Evolutionary conservation across 2,113 vertebrate species (phyloP), one percentile per base, ranked within the genome.

Genomic region (Leuciscus idus): DNA sequence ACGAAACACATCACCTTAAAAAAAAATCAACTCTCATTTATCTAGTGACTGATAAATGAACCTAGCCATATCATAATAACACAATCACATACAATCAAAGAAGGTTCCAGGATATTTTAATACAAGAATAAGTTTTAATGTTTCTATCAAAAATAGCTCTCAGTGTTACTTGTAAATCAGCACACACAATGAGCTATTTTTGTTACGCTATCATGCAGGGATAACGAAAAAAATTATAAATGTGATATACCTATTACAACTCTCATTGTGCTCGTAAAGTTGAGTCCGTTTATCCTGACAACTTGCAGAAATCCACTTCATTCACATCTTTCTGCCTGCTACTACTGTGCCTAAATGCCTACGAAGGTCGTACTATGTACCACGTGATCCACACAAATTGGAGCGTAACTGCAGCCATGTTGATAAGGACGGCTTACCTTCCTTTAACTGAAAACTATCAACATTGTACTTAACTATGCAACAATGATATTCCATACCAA

Each of bases 191-290:
- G 0, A 10, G 19, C 15, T 52, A 59, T 26, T 26, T 5, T 9
- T 43, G 4, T n/a, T 39, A 26, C 10, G 19, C 7, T 36, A n/a
- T 15, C 66, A 73, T 39, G 28, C 48, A 72, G 4, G 17, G 4
- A 55, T 23, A 55, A 28, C 13, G 50, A 15, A 5, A 43, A 26
- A 52, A 83, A 1, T 7, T 2, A 39, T 59, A 59, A 4, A 59
- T 17, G 48, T 7, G 13, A 43, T 84, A n/a, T 91, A 95, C 95
- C 95, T 85, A 96, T 90, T 48, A 96, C 83, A 7, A 96, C 84
- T 89, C 94, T 93, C 95, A 96, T 96, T 17, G 0, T 6, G 17
- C 23, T 15, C 64, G 8, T 13, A 1, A 2, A 0, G 4, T 46
- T 7, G 10, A 26, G 1, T 33, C 70, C 55, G 55, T 33, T 19